Percentiles rank a stretch among this genome's conserved stretches.
Conservation (phyloP, 2,113 vertebrate species). For the Chloropsis cyanopogon region DNA sequence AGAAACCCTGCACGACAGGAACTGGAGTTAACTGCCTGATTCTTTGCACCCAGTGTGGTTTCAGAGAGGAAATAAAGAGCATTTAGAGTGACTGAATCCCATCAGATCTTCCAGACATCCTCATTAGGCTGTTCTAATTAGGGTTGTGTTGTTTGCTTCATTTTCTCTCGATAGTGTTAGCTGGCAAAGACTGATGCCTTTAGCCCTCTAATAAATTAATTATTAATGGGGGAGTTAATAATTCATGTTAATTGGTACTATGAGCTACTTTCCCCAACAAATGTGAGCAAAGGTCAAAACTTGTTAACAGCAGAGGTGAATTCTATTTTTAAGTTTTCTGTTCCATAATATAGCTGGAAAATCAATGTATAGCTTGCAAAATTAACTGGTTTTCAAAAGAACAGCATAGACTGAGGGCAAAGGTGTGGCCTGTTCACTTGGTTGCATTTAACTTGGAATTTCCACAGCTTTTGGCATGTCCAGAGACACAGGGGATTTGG, state of each 20-base stretch:
- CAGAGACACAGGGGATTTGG: background rate
- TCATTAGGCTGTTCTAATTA: constrained; percentile 64
- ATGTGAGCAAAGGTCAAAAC: constrained; percentile 81
- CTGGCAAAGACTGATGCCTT: constrained; percentile 80
- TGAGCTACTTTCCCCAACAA: constrained; percentile 85
- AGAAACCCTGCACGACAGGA: constrained; percentile 3
- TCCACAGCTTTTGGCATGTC: background rate
- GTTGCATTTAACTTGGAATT: background rate
- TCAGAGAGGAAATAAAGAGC: constrained; percentile 64
- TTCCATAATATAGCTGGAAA: constrained; percentile 19
- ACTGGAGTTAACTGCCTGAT: constrained; percentile 8
- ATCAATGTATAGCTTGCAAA: constrained; percentile 29
- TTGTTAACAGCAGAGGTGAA: constrained; percentile 76
- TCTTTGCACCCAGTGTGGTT: constrained; percentile 47
- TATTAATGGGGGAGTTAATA: constrained; percentile 92
- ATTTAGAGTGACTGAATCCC: constrained; percentile 65
- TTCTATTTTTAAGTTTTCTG: constrained; percentile 68
- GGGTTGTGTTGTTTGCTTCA: constrained; percentile 67
- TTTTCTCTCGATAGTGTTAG: constrained; percentile 71
- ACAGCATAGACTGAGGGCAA: background rate
- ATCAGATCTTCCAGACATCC: constrained; percentile 52
- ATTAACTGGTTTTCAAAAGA: constrained; percentile 28
- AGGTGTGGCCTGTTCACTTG: background rate
- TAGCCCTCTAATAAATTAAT: constrained; percentile 86
- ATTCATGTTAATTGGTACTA: constrained; percentile 95